Base-by-base conservation (phyloP, 1,140 invertebrate genomes). In the Zaprionus lachaisei region DNA sequence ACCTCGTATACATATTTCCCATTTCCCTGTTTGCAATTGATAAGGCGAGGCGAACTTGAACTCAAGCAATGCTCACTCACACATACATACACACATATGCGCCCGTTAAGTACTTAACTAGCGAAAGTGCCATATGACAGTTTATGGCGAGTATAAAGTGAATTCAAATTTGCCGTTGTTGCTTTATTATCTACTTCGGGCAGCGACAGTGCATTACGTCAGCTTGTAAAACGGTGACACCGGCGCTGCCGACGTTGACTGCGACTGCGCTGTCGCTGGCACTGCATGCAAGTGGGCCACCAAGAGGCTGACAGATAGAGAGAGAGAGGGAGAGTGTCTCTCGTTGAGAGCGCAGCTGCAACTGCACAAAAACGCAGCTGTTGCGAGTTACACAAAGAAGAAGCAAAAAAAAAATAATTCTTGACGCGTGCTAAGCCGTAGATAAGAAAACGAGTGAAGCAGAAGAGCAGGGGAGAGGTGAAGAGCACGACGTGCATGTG, bases 391-490 rank as follows among this genome's bases (percentile, higher is more conserved):
- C 41, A 34, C 41, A 34, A 34, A 34, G 31, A 31, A 31, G 31
- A 34, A 34, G 31, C 20, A 22, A 31, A 31, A 2, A 44, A 55
- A 55, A 71, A 61, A 24, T 7, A 76, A 79, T 79, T 62, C 73
- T 74, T 57, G 66, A 38, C 81, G 72, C 84, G 84, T 89, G 84
- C 85, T 71, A 65, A 55, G 49, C 26, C 20, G 11, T 28, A 14
- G 65, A 58, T 47, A 51, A 60, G 44, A 6, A 7, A 3, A 31
- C 26, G 17, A 26, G 49, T 7, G 9, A 17, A 55, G 34, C 2
- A 5, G 31, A 26, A 28, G 37, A 20, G 54, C 11, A 37, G 14
- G 37, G 17, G 20, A 37, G 34, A 26, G 26, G n/a, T 9, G n/a
- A 17, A 47, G 2, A 47, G 41, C 6, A 41, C 12, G 38, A 7